Evolutionary conservation across 2,888 invertebrate genomes (phyloP).

Genomic region (Salpingus planirostris): DNA sequence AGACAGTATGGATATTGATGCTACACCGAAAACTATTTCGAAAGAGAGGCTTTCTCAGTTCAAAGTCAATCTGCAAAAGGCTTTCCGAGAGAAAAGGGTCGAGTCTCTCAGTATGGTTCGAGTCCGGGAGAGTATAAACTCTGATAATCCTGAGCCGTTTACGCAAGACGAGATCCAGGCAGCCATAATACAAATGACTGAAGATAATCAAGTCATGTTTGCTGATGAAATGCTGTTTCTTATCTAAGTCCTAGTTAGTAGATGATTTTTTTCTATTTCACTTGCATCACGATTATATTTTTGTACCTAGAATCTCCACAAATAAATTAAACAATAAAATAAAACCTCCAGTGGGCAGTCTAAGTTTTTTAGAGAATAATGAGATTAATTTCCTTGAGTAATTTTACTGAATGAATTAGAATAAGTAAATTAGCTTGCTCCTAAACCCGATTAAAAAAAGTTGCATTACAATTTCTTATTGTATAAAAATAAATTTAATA

Average conservation of each 20-base stretch:
- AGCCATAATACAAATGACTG: constrained; percentile 75
- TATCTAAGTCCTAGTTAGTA: too few relatives aligned
- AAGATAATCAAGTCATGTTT: constrained; percentile 88
- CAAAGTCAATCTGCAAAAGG: constrained; percentile 60
- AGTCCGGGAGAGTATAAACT: constrained; percentile 57
- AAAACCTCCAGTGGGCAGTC: too few relatives aligned
- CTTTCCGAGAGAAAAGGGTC: constrained; percentile 69
- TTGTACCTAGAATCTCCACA: too few relatives aligned
- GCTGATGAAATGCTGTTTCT: constrained; percentile 76
- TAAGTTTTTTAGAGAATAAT: too few relatives aligned
- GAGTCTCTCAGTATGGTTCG: constrained; percentile 62
- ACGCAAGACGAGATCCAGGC: constrained; percentile 61
- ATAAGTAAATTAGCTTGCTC: too few relatives aligned
- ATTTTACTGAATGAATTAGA: too few relatives aligned
- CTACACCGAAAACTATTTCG: constrained; percentile 3
- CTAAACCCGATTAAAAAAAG: too few relatives aligned
- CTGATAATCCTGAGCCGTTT: constrained; percentile 51
- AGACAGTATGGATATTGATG: constrained; percentile 9
- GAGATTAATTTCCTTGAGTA: too few relatives aligned
- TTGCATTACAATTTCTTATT: too few relatives aligned
- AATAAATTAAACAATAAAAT: neutral
- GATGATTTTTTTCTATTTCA: too few relatives aligned
- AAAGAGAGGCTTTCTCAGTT: constrained; percentile 54
- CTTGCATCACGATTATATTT: neutral
- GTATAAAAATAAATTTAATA: neutral